Conservation (phyloP, 2,888 invertebrate species). For the Eilema sororculum region DNA sequence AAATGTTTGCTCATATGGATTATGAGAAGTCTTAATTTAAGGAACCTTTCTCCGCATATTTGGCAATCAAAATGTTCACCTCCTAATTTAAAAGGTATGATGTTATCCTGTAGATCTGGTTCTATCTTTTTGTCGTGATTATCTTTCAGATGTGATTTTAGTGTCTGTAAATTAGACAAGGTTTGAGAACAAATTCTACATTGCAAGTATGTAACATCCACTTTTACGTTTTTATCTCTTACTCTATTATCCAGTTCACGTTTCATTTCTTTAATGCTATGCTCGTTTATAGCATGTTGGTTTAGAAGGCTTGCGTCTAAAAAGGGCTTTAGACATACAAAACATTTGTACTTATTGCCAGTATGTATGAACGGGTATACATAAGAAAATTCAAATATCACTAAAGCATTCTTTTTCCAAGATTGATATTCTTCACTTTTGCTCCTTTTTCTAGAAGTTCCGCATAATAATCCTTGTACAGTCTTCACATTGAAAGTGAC, state of each 20-base stretch:
- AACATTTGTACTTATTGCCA: slow-evolving; percentile 73
- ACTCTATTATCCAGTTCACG: slow-evolving; percentile 61
- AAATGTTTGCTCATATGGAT: slow-evolving; percentile 80
- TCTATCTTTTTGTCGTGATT: slow-evolving; percentile 67
- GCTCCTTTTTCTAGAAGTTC: slow-evolving; percentile 36
- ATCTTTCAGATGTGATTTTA: slow-evolving; percentile 68
- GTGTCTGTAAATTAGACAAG: slow-evolving; percentile 52
- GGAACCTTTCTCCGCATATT: slow-evolving; percentile 66
- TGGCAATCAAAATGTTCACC: slow-evolving; percentile 68
- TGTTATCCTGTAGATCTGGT: slow-evolving; percentile 63
- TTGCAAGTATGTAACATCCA: slow-evolving; percentile 68
- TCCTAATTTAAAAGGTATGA: slow-evolving; percentile 75
- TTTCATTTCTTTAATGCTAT: slow-evolving; percentile 63
- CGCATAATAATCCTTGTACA: slow-evolving; percentile 45
- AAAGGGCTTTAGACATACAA: slow-evolving; percentile 65
- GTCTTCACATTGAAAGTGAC: slow-evolving; percentile 60
- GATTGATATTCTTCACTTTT: slow-evolving; percentile 39
- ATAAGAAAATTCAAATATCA: slow-evolving; percentile 68
- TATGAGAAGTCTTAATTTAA: slow-evolving; percentile 67
- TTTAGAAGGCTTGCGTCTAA: slow-evolving; percentile 62
- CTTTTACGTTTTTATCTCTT: slow-evolving; percentile 68
- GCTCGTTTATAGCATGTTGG: slow-evolving; percentile 59
- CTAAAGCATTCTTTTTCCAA: slow-evolving; percentile 70
- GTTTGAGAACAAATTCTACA: slow-evolving; percentile 68
- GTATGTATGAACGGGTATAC: slow-evolving; percentile 74